Evolutionary conservation across 2,113 vertebrate species (phyloP), one percentile per base, ranked within the genome.

Genomic region (Neotragus moschatus): DNA sequence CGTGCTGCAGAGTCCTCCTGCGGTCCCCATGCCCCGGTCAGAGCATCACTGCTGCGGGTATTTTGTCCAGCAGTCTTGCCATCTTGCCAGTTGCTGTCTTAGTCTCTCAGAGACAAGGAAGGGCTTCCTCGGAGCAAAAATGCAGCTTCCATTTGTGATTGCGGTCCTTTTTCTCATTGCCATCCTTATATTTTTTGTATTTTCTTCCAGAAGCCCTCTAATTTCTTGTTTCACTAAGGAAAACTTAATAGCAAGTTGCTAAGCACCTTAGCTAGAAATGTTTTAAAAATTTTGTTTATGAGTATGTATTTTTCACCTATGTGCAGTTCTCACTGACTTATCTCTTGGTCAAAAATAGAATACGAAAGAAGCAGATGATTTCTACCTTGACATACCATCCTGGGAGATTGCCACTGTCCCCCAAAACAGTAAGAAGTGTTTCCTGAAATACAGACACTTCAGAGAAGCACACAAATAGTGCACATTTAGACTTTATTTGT

Each of bases 221-320:
- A 90, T 93, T 93, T 96, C 36, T 63, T 90, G 25, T 92, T 92
- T 93, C 49, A 91, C 16, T 47, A 91, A 94, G 30, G 19, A 94
- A 96, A 88, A 75, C 49, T 61, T 85, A 11, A 92, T 45, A 87
- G 51, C 51, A 84, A 89, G 13, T 94, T 85, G 25, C 13, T 75
- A 25, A 36, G 16, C 17, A 58, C 4, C 17, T 88, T 66, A 77
- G 43, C n/a, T 77, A 58, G 58, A 87, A 91, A 96, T n/a, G 63
- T 14, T 85, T 39, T n/a, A 1, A 14, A 61, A 90, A 45, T 91
- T 26, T 93, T 56, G 28, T 88, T 90, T 55, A 47, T 26, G 43
- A 90, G 17, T 61, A 16, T 87, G 10, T 86, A 70, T 61, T 94
- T 88, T 92, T 94, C n/a, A 95, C 28, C 43, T 7, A 2, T 49